These are phyloP conservation scores for Tetramorium alpestre DNA, from an alignment of 1,140 invertebrate genomes.

Conservation along the genomic window DNA sequence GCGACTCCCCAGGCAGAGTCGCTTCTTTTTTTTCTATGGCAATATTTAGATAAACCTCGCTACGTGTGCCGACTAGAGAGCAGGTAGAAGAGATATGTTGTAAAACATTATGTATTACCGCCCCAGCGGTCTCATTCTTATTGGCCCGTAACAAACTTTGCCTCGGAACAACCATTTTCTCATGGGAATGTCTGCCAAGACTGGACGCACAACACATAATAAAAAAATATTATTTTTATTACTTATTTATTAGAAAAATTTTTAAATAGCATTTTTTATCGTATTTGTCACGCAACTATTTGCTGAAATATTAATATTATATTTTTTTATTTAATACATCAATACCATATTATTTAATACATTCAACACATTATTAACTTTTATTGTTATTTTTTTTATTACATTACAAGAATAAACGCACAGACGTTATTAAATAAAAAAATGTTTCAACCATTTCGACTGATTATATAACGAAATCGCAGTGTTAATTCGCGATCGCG, in stretches of 20 bases:
- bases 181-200: conserved; percentile 1
- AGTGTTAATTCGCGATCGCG: background rate
- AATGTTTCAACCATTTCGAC: background rate
- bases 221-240: conserved; percentile 11
- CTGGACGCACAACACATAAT: background rate
- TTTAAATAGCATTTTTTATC: background rate
- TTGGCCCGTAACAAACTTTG: conserved; percentile 47
- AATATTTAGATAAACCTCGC: conserved; percentile 76
- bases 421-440: background rate
- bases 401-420: background rate
- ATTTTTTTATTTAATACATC: background rate
- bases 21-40: conserved; percentile 66
- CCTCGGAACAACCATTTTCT: conserved; percentile 14
- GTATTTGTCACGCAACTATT: background rate
- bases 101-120: conserved; percentile 53
- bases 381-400: background rate
- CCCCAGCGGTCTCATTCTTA: conserved; percentile 22
- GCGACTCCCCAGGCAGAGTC: conserved; percentile 51
- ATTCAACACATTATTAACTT: background rate
- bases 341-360: background rate
- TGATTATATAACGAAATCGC: background rate
- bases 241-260: background rate
- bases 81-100: conserved; percentile 60
- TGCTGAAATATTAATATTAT: background rate
- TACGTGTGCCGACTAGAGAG: conserved; percentile 71